Percentiles rank a stretch among this genome's conserved stretches.
Conservation (phyloP, 2,888 invertebrate species). For the Cheilosia vernalis region DNA sequence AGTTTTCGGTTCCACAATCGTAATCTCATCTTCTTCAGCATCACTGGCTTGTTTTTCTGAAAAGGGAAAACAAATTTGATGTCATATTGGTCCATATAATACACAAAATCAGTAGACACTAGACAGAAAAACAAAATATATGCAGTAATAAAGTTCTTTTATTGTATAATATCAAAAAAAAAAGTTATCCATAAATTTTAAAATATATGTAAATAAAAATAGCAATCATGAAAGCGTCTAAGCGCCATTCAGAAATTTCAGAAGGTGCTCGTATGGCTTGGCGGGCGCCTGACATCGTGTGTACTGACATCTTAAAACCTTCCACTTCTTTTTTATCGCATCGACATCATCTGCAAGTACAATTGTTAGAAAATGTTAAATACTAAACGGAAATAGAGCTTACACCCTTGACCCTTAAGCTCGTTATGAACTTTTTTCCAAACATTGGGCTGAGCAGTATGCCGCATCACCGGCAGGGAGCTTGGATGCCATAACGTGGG, state of each 20-base stretch:
- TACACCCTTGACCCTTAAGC: conserved; percentile 79
- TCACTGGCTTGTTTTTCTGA: conserved; percentile 82
- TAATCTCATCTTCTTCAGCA: conserved; percentile 83
- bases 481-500: conserved; percentile 80
- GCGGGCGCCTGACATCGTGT: conserved; percentile 12
- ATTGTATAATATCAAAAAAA: not conserved
- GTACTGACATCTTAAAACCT: conserved; percentile 77
- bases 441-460: conserved; percentile 78
- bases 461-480: conserved; percentile 70
- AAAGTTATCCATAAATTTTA: not conserved
- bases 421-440: conserved; percentile 79
- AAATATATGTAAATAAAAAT: conserved; percentile 6
- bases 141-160: not conserved
- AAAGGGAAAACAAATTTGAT: not conserved
- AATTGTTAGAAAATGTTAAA: not conserved
- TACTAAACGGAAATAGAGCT: not conserved
- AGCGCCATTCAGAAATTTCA: conserved; percentile 35
- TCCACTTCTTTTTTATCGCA: conserved; percentile 80
- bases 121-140: not conserved
- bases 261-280: conserved; percentile 17
- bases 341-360: conserved; percentile 76
- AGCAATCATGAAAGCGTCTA: conserved; percentile 3
- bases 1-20: conserved; percentile 83
- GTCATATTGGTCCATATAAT: too few relatives aligned
- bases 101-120: too few relatives aligned